Evolutionary conservation across 2,113 vertebrate species (phyloP), one percentile per base, ranked within the genome.

Genomic region (Morone chrysops): DNA sequence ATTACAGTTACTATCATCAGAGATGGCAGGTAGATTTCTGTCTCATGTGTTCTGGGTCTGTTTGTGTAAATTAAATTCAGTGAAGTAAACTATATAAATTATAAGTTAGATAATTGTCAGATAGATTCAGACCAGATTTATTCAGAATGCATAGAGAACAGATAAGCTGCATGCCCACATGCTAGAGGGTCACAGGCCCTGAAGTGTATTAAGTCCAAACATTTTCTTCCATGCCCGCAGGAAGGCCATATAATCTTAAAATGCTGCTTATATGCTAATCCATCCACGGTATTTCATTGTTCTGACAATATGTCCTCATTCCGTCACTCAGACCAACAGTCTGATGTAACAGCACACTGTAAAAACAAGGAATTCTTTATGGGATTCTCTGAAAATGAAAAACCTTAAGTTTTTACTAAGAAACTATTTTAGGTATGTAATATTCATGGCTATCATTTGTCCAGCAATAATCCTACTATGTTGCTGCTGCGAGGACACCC

Each of bases 281-380:
- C 76, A 80, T 82, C 77, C 62, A 45, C 10, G 9, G 67, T 54
- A 74, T 75, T 75, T 83, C 47, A 80, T 83, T 88, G 69, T 87
- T 87, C 78, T 88, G 90, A 92, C 84, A 81, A 69, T 69, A 62
- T 9, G 83, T 87, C 85, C 86, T 75, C 84, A 92, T 90, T 92
- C 87, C 54, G 79, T 90, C 86, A 87, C 67, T 86, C 81, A 91
- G 65, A n/a, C 41, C 77, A 75, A 78, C 61, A 40, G 57, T 54
- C 38, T 89, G 73, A 83, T 82, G 69, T 70, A 86, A 82, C 36
- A 66, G 70, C 65, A 61, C 63, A 70, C 41, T 75, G 50, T 51
- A 74, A 79, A 68, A 89, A 77, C 20, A 45, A 59, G 38, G 43
- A 62, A 62, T 62, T 82, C 74, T 88, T 65, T 40, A 43, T 78